Conservation (phyloP, 1,140 invertebrate species). For the Drosophila oshimai region DNA sequence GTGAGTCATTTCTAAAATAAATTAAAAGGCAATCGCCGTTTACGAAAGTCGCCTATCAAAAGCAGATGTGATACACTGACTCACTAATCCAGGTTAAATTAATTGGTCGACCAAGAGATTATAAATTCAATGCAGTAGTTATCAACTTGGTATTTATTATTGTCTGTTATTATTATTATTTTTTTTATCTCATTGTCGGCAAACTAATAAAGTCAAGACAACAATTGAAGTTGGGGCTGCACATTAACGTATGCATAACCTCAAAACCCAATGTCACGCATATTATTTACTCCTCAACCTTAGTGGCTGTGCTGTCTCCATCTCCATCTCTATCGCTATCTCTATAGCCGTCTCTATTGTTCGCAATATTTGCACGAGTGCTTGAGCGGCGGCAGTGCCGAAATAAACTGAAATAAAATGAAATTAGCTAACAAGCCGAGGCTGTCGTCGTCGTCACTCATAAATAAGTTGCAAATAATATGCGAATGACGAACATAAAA, state of each 20-base stretch:
- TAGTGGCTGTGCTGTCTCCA: conserved; percentile 22
- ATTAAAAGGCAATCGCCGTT: neutral
- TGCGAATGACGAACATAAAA: conserved; percentile 47
- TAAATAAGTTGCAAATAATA: conserved; percentile 77
- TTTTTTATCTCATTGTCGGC: conserved; percentile 10
- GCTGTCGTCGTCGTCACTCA: conserved; percentile 36
- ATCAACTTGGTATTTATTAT: neutral
- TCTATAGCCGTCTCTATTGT: conserved; percentile 29
- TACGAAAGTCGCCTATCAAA: neutral
- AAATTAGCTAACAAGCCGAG: conserved; percentile 61
- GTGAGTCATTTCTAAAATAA: neutral
- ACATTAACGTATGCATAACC: conserved; percentile 69
- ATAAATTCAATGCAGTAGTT: conserved; percentile 3
- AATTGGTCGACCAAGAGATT: conserved; percentile 1
- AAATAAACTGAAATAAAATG: conserved; percentile 35
- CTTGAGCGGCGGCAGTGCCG: neutral
- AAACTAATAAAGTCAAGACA: conserved; percentile 39
- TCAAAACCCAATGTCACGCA: conserved; percentile 77
- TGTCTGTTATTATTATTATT: neutral
- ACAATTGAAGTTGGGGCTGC: conserved; percentile 53
- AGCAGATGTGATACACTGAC: neutral
- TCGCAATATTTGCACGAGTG: conserved; percentile 28
- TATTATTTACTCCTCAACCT: conserved; percentile 60
- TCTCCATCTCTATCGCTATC: conserved; percentile 20
- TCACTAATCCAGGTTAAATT: conserved; percentile 7